Evolutionary conservation across 2,888 invertebrate genomes (phyloP), one percentile per base, ranked within the genome.

Genomic region (Ethmia dodecea): DNA sequence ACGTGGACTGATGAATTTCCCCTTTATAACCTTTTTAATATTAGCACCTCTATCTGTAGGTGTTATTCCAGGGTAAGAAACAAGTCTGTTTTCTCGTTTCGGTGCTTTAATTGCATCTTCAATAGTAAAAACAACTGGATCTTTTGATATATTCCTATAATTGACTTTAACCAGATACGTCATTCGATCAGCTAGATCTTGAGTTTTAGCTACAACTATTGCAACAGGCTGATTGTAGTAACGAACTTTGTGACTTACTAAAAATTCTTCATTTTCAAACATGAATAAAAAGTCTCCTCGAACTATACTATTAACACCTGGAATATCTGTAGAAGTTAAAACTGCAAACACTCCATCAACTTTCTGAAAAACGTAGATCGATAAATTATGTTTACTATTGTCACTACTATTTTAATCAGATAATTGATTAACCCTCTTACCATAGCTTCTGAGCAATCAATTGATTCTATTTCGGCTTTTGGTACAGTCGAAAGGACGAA

Each of bases 221-320:
- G 55, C 76, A 2, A 73, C 31, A 1, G 75, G 70, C 39, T 76
- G 71, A 35, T 71, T 60, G 27, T 42, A 68, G 43, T 71, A 72
- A 37, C 60, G 55, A 1, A 77, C 52, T 5, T 47, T 25, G 3
- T 60, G 60, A 22, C 52, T 46, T 16, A 64, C 61, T 12, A 75
- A 27, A 0, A 91, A 78, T 59, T 88, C 83, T 60, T 88, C 88
- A 13, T 60, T 46, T n/a, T n/a, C n/a, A n/a, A n/a, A n/a, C n/a
- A n/a, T n/a, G n/a, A n/a, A n/a, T n/a, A n/a, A n/a, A n/a, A n/a
- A n/a, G n/a, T n/a, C n/a, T n/a, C n/a, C n/a, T n/a, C n/a, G n/a
- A n/a, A n/a, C n/a, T n/a, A n/a, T n/a, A n/a, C n/a, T n/a, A 61
- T 94, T 93, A 29, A 66, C 54, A 3, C 93, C 93, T 0, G 92